These are phyloP conservation scores for Branchellion lobata DNA, from an alignment of 2,888 invertebrate genomes.

Conservation along the genomic window DNA sequence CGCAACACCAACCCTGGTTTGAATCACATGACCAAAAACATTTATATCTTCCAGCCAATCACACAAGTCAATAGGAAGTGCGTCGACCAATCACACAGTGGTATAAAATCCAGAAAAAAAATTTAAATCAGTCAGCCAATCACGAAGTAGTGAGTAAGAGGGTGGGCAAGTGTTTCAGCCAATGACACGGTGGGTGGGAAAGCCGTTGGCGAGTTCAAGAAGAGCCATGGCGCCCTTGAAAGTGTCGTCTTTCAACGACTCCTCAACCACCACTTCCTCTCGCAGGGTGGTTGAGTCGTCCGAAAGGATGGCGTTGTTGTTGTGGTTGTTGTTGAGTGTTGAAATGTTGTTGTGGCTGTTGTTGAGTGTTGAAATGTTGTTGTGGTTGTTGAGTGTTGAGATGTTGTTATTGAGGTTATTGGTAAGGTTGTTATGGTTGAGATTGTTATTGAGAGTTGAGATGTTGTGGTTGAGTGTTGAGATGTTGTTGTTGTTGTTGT, in stretches of 20 bases:
- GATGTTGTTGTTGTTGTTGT: neutral
- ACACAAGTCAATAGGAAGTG: too few species aligned
- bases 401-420: neutral
- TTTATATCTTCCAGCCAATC: too few species aligned
- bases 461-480: neutral
- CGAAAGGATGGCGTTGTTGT: neutral
- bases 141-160: too few species aligned
- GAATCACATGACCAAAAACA: too few species aligned
- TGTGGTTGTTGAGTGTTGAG: neutral
- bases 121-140: too few species aligned
- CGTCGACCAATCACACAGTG: too few species aligned
- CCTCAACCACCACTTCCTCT: neutral
- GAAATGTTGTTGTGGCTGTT: neutral
- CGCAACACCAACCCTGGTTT: too few species aligned
- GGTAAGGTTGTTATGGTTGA: neutral
- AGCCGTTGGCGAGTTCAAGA: conserved; percentile 45
- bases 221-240: conserved; percentile 50
- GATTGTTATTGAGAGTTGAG: neutral
- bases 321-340: neutral
- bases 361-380: neutral
- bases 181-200: neutral
- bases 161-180: too few species aligned
- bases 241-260: conserved; percentile 23
- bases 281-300: conserved; percentile 15
- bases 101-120: too few species aligned